These are phyloP conservation scores for Tyria jacobaeae DNA, from an alignment of 2,888 invertebrate species.

Conservation along the genomic window DNA sequence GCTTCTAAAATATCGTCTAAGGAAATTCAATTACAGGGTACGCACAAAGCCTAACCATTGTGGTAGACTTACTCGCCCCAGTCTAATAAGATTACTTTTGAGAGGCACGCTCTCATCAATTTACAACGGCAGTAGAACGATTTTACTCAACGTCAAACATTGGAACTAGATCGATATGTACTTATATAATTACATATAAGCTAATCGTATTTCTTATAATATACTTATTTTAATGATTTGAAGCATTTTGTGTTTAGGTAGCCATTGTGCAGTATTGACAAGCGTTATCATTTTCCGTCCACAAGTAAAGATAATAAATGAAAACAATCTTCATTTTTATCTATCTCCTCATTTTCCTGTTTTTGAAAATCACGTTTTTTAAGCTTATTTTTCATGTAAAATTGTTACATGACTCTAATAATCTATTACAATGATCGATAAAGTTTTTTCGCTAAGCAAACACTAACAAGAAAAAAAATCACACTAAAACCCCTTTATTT, in stretches of 20 bases:
- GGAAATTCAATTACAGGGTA: conserved; percentile 5
- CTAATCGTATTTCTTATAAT: too few species aligned
- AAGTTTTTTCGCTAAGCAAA: too few species aligned
- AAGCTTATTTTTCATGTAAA: too few species aligned
- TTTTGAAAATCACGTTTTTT: too few species aligned
- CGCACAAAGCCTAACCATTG: neutral
- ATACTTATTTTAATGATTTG: neutral
- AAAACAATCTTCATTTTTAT: too few species aligned
- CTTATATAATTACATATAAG: neutral
- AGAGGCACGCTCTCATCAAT: conserved; percentile 23
- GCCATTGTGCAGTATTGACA: neutral
- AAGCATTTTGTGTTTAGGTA: neutral
- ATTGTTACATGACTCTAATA: too few species aligned
- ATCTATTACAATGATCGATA: too few species aligned
- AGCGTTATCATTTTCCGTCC: neutral
- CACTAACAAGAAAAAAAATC: neutral
- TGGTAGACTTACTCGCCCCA: conserved; percentile 11
- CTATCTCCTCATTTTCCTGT: too few species aligned
- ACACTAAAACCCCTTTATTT: neutral
- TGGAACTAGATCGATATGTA: neutral
- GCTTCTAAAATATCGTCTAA: conserved; percentile 1
- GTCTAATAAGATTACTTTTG: conserved; percentile 39
- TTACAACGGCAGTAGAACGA: conserved; percentile 10
- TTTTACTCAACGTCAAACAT: neutral
- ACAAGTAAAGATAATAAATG: too few species aligned